Percentiles rank a stretch among this genome's conserved stretches.
phyloP scores from a whole-genome alignment of 2,113 vertebrate genomes.

The Andinoacara biseriatus region DNA sequence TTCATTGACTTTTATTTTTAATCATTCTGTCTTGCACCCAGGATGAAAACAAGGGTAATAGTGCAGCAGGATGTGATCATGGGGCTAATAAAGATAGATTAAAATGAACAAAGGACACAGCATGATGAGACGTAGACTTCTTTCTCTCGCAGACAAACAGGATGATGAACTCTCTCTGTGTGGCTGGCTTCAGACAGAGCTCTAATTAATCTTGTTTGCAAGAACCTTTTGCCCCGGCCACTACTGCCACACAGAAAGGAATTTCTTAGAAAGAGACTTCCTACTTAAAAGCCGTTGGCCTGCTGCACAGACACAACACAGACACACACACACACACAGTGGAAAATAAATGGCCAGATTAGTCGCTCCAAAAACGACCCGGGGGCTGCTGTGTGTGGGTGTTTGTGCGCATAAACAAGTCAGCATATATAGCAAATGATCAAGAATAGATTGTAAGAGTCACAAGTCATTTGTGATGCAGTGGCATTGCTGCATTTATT shows the following conservation, averaged over 20 bases:
- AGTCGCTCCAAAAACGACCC: conserved; percentile 45
- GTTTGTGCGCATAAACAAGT: conserved; percentile 43
- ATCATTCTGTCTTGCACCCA: neutral
- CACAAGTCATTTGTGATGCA: conserved; percentile 59
- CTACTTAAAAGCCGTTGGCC: conserved; percentile 41
- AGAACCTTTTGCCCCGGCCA: conserved; percentile 60
- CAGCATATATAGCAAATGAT: conserved; percentile 41
- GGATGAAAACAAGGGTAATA: conserved; percentile 35
- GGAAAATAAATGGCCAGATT: conserved; percentile 58
- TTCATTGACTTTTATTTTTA: conserved; percentile 4
- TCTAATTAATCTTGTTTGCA: conserved; percentile 74
- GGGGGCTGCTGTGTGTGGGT: conserved; percentile 40
- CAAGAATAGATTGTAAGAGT: conserved; percentile 64
- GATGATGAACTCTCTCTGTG: conserved; percentile 41
- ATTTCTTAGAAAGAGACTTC: conserved; percentile 72
- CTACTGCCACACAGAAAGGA: conserved; percentile 51
- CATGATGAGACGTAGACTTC: conserved; percentile 15
- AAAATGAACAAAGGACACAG: conserved; percentile 30
- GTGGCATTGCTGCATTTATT: conserved; percentile 51
- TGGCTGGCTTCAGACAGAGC: conserved; percentile 47
- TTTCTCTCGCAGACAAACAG: conserved; percentile 36
- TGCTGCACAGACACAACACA: conserved; percentile 8
- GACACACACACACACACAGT: conserved; percentile 1
- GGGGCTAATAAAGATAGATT: conserved; percentile 45
- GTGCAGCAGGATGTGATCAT: conserved; percentile 25